phyloP scores from a whole-genome alignment of 1,140 invertebrate species.

The Chymomyza costata region DNA sequence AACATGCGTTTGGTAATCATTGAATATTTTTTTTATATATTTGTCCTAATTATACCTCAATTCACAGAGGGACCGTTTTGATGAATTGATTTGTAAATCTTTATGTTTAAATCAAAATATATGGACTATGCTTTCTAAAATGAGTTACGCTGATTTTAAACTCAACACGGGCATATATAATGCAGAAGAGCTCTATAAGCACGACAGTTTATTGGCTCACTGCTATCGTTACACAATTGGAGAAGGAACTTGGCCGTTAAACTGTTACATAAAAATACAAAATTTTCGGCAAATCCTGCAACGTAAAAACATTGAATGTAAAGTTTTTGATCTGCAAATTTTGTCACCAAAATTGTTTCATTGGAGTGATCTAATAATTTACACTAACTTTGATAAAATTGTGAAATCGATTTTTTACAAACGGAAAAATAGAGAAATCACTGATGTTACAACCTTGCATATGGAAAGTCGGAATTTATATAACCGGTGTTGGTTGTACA shows the following conservation, averaged over 20 bases:
- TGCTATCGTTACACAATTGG: no score
- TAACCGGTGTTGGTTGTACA: constrained; percentile 25
- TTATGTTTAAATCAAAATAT: no score
- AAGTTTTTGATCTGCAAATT: constrained; percentile 29
- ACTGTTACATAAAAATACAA: constrained; percentile 33
- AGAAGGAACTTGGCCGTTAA: constrained; percentile 11
- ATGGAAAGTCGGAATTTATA: constrained; percentile 23
- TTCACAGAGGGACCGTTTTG: neutral
- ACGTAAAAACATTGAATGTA: no score
- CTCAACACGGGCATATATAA: no score
- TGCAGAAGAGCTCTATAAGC: neutral
- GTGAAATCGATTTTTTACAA: constrained; percentile 13
- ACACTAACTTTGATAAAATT: constrained; percentile 37
- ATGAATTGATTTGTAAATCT: no score
- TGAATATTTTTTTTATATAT: no score
- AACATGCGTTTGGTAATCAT: no score
- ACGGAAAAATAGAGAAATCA: constrained; percentile 4
- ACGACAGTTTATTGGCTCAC: neutral
- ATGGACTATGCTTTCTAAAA: no score
- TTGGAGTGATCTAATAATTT: constrained; percentile 18
- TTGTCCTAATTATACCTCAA: neutral
- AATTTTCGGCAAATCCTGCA: no score
- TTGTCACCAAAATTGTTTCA: constrained; percentile 46
- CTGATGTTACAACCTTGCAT: constrained; percentile 2
- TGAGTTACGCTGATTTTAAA: no score